Evolutionary conservation across 2,888 invertebrate species (phyloP).

Genomic region (Clanis bilineata): DNA sequence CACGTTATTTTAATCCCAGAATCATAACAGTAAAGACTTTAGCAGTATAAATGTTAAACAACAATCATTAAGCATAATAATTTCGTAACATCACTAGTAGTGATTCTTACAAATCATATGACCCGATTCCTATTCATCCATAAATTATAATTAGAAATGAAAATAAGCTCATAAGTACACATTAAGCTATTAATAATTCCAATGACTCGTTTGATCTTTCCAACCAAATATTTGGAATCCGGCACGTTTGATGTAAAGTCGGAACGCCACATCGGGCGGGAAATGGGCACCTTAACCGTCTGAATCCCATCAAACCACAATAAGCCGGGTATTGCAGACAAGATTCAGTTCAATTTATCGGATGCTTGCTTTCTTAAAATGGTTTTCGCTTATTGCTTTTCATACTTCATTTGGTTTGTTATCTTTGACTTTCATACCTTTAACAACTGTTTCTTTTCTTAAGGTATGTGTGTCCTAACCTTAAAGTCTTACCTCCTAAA

Average conservation of each 20-base stretch:
- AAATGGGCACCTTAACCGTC: not conserved
- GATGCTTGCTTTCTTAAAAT: not conserved
- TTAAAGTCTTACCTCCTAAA: no score
- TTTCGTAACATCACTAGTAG: not conserved
- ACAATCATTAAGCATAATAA: not conserved
- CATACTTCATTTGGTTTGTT: not conserved
- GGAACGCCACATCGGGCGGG: not conserved
- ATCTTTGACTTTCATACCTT: not conserved
- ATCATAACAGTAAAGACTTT: no score
- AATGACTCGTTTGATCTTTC: conserved; percentile 2
- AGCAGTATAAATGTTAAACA: no score
- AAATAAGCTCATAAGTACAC: not conserved
- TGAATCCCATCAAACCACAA: conserved; percentile 4
- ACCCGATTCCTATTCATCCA: not conserved
- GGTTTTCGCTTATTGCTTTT: not conserved
- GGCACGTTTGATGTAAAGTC: not conserved
- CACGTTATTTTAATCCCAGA: no score
- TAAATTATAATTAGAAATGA: conserved; percentile 8
- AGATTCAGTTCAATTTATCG: conserved; percentile 1
- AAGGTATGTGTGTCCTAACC: no score
- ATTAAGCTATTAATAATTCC: conserved; percentile 10
- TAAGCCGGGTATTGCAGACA: not conserved
- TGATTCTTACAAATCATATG: not conserved
- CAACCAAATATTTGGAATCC: not conserved
- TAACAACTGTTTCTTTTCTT: no score